These are phyloP conservation scores for Plotosus lineatus DNA, from an alignment of 2,113 vertebrate species.

Conservation along the genomic window DNA sequence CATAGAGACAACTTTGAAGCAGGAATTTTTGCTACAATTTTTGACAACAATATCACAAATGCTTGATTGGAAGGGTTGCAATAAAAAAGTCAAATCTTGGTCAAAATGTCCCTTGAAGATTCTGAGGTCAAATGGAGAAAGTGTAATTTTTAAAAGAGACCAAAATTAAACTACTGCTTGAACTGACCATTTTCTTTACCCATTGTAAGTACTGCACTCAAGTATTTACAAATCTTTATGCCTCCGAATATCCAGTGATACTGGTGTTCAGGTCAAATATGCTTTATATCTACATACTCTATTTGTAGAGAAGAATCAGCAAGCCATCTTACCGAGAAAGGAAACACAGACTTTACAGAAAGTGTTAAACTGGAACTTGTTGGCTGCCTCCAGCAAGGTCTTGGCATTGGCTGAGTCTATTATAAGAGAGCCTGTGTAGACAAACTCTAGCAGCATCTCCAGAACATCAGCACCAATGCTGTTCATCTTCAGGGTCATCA, in stretches of 20 bases:
- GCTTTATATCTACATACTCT: neutral
- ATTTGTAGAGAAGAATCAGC: neutral
- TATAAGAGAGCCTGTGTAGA: conserved; percentile 97
- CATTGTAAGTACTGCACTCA: no score
- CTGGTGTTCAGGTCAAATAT: neutral
- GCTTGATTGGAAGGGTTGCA: no score
- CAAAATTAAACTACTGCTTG: no score
- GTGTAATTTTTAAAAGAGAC: no score
- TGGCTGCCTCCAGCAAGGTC: conserved; percentile 94
- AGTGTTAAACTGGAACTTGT: conserved; percentile 99
- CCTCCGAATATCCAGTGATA: neutral
- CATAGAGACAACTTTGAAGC: no score
- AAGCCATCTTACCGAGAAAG: conserved; percentile 84
- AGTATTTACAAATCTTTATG: no score
- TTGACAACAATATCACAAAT: no score
- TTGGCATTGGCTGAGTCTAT: conserved; percentile 97
- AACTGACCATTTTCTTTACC: no score
- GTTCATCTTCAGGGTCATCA: conserved; percentile 91
- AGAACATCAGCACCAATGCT: conserved; percentile 91
- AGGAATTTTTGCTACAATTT: no score
- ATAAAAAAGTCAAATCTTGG: no score
- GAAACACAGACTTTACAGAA: conserved; percentile 99
- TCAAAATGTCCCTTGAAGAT: no score
- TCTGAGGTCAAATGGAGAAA: no score
- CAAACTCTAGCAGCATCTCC: conserved; percentile 95